Evolutionary conservation across 2,888 invertebrate genomes (phyloP).

Genomic region (Mesoligia furuncula): DNA sequence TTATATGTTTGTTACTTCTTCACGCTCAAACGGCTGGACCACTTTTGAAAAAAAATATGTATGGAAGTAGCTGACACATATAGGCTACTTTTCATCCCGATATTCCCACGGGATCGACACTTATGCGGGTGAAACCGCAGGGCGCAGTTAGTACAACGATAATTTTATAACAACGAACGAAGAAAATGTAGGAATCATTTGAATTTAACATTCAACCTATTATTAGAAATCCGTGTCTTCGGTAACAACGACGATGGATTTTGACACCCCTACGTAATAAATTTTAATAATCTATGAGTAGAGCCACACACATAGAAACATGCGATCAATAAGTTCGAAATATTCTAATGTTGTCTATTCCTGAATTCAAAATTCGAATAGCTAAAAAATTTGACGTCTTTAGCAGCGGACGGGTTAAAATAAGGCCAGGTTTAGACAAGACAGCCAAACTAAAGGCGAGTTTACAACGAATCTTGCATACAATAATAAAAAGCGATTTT

Average conservation of each 20-base stretch:
- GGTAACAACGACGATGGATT: slow-evolving; percentile 23
- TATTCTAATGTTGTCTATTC: slow-evolving; percentile 12
- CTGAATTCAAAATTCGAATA: slow-evolving; percentile 7
- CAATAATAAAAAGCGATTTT: slow-evolving; percentile 11
- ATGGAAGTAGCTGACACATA: too few species aligned
- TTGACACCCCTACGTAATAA: slow-evolving; percentile 50
- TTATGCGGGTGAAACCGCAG: too few species aligned
- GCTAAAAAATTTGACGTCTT: not conserved
- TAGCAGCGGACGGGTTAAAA: not conserved
- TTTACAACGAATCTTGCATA: not conserved
- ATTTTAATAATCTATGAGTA: slow-evolving; percentile 36
- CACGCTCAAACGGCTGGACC: too few species aligned
- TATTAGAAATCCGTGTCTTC: slow-evolving; percentile 20
- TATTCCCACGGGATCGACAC: too few species aligned
- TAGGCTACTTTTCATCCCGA: too few species aligned
- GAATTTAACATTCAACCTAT: not conserved
- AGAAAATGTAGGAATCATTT: not conserved
- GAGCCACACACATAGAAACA: not conserved
- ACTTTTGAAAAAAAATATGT: too few species aligned
- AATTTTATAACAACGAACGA: not conserved
- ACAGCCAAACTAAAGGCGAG: not conserved
- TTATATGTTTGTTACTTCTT: too few species aligned
- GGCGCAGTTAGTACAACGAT: not conserved
- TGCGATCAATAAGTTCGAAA: slow-evolving; percentile 33
- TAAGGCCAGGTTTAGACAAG: not conserved